These are phyloP conservation scores for Caenorhabditis tropicalis DNA, from an alignment of 1,140 invertebrate genomes.

Conservation along the genomic window DNA sequence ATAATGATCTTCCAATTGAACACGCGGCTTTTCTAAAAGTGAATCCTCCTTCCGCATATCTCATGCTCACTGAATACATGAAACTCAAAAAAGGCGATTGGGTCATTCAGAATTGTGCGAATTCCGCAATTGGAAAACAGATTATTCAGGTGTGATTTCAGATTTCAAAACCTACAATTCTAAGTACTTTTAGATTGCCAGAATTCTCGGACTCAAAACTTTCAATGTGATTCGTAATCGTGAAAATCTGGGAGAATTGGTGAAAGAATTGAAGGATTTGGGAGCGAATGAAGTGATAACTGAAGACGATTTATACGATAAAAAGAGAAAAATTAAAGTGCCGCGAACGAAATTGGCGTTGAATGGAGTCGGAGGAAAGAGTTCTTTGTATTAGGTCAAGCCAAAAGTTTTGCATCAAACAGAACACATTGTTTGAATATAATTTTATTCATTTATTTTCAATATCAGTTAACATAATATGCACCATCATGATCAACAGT, in stretches of 20 bases:
- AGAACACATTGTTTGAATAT: too few species aligned
- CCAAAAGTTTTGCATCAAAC: too few species aligned
- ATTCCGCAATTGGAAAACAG: conserved; percentile 92
- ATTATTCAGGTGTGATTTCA: conserved; percentile 77
- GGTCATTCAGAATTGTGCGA: conserved; percentile 93
- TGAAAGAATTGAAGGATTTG: conserved; percentile 78
- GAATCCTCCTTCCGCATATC: conserved; percentile 93
- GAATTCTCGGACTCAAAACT: conserved; percentile 77
- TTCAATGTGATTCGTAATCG: conserved; percentile 87
- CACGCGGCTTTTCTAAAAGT: conserved; percentile 73
- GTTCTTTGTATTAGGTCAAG: too few species aligned
- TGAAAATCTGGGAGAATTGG: conserved; percentile 79
- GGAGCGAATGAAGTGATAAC: conserved; percentile 88
- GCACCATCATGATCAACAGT: too few species aligned
- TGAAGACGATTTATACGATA: conserved; percentile 75
- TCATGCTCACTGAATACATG: conserved; percentile 87
- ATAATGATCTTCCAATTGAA: conserved; percentile 46
- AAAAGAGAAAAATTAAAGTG: conserved; percentile 23
- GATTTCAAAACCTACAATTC: conserved; percentile 75
- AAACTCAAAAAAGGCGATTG: conserved; percentile 81
- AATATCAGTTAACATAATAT: too few species aligned
- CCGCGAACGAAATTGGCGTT: conserved; percentile 77
- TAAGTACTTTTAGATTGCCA: conserved; percentile 59
- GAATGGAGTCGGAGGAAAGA: conserved; percentile 93
- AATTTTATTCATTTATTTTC: too few species aligned